Conservation (phyloP, 2,113 vertebrate species). For the Porphyrio hochstetteri region DNA sequence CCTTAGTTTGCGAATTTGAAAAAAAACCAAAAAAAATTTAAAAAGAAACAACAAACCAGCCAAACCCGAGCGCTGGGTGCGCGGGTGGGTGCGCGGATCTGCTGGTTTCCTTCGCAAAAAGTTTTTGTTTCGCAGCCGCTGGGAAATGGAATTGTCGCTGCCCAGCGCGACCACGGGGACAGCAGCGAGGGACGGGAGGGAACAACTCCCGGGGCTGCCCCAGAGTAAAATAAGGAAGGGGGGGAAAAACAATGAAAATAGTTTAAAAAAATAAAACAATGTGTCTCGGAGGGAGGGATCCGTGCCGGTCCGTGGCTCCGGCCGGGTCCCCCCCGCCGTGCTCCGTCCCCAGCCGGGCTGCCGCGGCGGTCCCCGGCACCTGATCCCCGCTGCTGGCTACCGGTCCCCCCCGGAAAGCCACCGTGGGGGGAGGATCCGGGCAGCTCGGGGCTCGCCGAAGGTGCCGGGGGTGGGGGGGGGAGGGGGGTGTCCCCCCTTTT, state of each 20-base stretch:
- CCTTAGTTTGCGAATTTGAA: background rate
- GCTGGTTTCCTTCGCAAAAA: conserved; percentile 48
- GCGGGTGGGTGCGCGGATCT: background rate
- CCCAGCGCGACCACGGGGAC: background rate
- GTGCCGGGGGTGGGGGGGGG: background rate
- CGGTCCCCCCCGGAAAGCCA: conserved; percentile 5
- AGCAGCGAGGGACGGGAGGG: background rate
- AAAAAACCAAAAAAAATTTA: background rate
- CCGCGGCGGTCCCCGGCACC: conserved; percentile 23
- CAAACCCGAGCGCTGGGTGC: background rate
- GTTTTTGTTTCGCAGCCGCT: conserved; percentile 46
- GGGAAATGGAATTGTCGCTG: conserved; percentile 46
- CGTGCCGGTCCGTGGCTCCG: background rate
- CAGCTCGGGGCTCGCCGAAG: background rate
- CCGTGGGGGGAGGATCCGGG: background rate
- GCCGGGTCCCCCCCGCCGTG: background rate
- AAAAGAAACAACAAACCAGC: background rate
- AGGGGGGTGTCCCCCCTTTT: background rate
- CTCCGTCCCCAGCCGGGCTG: background rate
- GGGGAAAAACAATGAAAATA: background rate
- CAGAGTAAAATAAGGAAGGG: background rate
- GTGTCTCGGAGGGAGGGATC: background rate
- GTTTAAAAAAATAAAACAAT: background rate
- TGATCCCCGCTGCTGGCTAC: conserved; percentile 50
- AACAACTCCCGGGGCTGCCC: background rate